Conservation (phyloP, 2,797 vertebrate genomes). For the Dallia pectoralis region DNA sequence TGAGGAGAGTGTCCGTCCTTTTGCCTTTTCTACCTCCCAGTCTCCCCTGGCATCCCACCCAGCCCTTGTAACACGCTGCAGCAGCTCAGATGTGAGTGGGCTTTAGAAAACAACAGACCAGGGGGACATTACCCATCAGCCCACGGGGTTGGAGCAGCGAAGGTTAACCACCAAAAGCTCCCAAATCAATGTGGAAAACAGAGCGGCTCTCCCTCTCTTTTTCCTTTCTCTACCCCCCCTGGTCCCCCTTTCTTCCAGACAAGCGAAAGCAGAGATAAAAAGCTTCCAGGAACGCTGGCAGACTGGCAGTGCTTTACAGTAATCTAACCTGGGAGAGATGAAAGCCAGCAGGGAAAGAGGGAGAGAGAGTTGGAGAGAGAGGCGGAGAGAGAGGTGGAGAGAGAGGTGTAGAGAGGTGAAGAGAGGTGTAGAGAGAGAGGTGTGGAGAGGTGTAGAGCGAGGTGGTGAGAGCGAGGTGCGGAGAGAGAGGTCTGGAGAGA, state of each 20-base stretch:
- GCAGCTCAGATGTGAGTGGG: slow-evolving; percentile 55
- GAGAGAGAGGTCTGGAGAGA: too few species aligned
- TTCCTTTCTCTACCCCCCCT: slow-evolving; percentile 35
- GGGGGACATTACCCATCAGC: slow-evolving; percentile 67
- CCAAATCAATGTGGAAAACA: slow-evolving; percentile 55
- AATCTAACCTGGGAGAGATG: slow-evolving; percentile 78
- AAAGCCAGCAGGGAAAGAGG: slow-evolving; percentile 68
- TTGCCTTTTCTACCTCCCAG: not conserved
- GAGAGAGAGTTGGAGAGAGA: slow-evolving; percentile 35
- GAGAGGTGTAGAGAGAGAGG: slow-evolving; percentile 41
- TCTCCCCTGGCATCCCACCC: slow-evolving; percentile 54
- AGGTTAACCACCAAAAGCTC: slow-evolving; percentile 67
- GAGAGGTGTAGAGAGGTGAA: not conserved
- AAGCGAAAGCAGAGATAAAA: slow-evolving; percentile 73
- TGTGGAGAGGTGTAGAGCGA: too few species aligned
- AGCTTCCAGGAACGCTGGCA: slow-evolving; percentile 76
- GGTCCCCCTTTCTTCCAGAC: slow-evolving; percentile 52
- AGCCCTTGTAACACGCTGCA: not conserved
- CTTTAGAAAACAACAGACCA: slow-evolving; percentile 59
- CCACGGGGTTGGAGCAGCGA: slow-evolving; percentile 48
- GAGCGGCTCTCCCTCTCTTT: slow-evolving; percentile 14
- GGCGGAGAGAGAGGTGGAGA: not conserved
- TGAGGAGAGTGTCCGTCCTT: not conserved
- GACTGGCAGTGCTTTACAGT: slow-evolving; percentile 75
- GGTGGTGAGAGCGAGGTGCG: slow-evolving; percentile 46